Evolutionary conservation across 2,797 vertebrate genomes (phyloP).

Genomic region (Tympanoctomys barrerae): DNA sequence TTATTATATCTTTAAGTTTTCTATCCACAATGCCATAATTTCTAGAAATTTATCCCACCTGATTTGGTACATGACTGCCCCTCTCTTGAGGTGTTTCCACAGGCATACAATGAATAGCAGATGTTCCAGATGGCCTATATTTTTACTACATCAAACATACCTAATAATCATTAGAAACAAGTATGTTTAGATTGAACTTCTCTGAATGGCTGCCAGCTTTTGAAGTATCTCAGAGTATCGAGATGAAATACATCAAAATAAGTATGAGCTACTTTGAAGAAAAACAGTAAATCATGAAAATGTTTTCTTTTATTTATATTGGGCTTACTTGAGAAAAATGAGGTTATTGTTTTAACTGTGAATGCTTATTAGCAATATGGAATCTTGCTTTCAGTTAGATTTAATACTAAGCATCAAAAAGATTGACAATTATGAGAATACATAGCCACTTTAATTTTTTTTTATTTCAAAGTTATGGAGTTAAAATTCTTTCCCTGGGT

Average conservation of each 20-base stretch:
- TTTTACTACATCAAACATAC: neutral
- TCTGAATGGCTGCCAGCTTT: neutral
- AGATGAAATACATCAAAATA: neutral
- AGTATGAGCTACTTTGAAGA: neutral
- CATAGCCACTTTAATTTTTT: neutral
- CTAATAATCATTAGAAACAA: neutral
- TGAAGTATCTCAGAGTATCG: neutral
- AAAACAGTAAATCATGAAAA: neutral
- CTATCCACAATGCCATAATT: neutral
- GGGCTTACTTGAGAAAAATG: neutral
- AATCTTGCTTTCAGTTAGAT: neutral
- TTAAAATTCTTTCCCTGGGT: neutral
- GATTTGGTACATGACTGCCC: neutral
- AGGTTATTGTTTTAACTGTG: neutral
- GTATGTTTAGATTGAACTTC: neutral
- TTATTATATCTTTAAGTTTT: neutral
- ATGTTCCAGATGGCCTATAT: neutral
- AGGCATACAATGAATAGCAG: neutral
- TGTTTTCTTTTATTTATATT: neutral
- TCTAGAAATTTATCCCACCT: neutral
- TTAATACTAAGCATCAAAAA: constrained; percentile 16
- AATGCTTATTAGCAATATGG: neutral
- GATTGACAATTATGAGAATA: neutral
- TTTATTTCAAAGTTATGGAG: neutral
- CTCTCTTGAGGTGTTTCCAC: neutral